These are phyloP conservation scores for Empis livida DNA, from an alignment of 2,888 invertebrate genomes.

Conservation along the genomic window DNA sequence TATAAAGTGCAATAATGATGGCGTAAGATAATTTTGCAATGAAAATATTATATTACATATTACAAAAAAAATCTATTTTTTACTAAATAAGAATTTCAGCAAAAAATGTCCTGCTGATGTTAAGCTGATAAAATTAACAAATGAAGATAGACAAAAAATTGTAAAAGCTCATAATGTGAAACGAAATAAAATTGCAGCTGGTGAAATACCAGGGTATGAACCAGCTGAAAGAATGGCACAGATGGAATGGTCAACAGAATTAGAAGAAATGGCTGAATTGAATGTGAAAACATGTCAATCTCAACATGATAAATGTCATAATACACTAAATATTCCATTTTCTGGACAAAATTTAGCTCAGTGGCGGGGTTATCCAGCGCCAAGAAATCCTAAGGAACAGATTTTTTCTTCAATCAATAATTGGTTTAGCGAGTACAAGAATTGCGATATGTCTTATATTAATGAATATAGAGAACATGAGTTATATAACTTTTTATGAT, in stretches of 20 bases:
- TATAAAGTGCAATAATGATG: neutral
- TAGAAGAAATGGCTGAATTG: constrained; percentile 14
- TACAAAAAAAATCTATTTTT: no score
- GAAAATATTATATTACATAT: no score
- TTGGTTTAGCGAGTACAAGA: constrained; percentile 14
- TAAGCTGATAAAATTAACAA: constrained; percentile 5
- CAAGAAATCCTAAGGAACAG: constrained; percentile 1
- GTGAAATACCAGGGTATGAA: constrained; percentile 8
- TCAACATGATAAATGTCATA: constrained; percentile 14
- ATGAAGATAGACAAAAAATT: constrained; percentile 8
- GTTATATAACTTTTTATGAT: neutral
- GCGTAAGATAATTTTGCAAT: no score
- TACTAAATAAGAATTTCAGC: constrained; percentile 1
- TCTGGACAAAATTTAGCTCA: constrained; percentile 16
- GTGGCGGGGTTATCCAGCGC: neutral
- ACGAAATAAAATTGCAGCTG: constrained; percentile 13
- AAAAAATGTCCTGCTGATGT: constrained; percentile 7
- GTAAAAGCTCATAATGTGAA: constrained; percentile 13
- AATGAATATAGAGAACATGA: neutral
- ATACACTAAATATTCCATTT: constrained; percentile 12
- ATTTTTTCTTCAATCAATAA: constrained; percentile 7
- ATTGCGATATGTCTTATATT: constrained; percentile 8
- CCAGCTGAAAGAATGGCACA: constrained; percentile 13
- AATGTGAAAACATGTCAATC: constrained; percentile 13
- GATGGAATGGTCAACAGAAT: constrained; percentile 14